Base-by-base conservation (phyloP, 1,140 invertebrate species). In the Cydia pomonella region DNA sequence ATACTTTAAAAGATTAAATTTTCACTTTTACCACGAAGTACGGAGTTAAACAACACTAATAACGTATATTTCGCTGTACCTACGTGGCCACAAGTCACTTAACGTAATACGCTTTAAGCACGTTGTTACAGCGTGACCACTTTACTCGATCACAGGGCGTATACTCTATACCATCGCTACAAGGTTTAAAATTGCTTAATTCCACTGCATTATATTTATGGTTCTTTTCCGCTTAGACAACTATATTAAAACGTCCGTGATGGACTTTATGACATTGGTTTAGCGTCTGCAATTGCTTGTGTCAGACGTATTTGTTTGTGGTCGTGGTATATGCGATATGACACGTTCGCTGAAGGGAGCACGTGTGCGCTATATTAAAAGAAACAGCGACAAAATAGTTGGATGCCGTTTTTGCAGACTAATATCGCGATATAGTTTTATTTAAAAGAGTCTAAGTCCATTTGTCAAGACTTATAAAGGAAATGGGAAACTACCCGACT, bases 81-180 rank as follows among this genome's bases (percentile, higher is more conserved):
- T 23, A 59, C 53, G 53, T 59, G 64, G 64, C 63, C 63, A 64
- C 64, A 69, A 69, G 64, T 69, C 64, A 69, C 64, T 69, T 69
- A 69, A 69, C 64, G 64, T 69, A 69, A 69, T 69, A 69, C 29
- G 16, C 64, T 38, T 29, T 69, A 69, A 69, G 64, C 29, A 69
- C 29, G 64, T 69, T 33, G 64, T 69, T 69, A 69, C 64, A 33
- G 5, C 16, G 16, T 9, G 53, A 23, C 53, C 21, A 59, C 53
- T 59, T 23, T 59, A 59, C 53, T 59, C n/a, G 2, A 7, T 3
- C 18, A 59, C 53, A 59, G 6, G 9, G 18, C 2, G 21, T 59
- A 23, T 59, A 12, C 2, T 23, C 18, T 59, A 59, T 5, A 23
- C 21, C 21, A 53, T 18, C 7, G 18, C n/a, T 21, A 2, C 9